Base-by-base conservation (phyloP, 2,797 vertebrate species). In the Morelia viridis region DNA sequence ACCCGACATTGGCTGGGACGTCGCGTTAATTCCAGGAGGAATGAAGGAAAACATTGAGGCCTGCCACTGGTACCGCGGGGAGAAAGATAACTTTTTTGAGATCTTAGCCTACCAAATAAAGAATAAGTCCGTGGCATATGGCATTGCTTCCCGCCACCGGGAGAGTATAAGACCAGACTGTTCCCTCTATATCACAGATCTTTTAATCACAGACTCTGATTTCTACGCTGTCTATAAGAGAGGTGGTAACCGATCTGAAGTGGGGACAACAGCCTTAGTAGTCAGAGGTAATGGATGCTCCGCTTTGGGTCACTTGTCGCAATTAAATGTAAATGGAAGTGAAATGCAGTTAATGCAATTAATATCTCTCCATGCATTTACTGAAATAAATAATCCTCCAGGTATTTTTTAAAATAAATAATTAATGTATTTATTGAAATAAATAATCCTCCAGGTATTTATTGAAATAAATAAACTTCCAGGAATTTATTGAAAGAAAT, bases 141-240 rank as follows among this genome's bases (percentile, higher is more conserved):
- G 71, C 71, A 9, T 19, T 0, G 71, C 71, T 24, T 11, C 35
- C 19, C 35, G 19, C 19, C 71, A 80, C 0, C 71, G 71, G 2
- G 71, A 80, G 22, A 8, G 3, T 1, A 4, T 80, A 35, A 80
- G 35, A 4, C 3, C 19, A 46, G 71, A 80, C 4, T 80, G 71
- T 11, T 1, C 9, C 4, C 1, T 80, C 24, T 3, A 46, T 5
- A 80, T 80, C 41, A 46, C 3, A 41, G 0, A 11, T 0, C 8
- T 80, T 46, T 0, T 80, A 46, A 1, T 46, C 19, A 46, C 71
- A 1, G 71, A 80, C 41, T 11, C 71, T 1, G 71, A 80, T 19
- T 80, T 80, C 71, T 80, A 46, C 9, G 35, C 71, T 11, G 19
- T 80, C 9, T 80, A 46, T 24, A 80, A 80, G 35, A 22, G 3